These are phyloP conservation scores for Esperia sulphurella DNA, from an alignment of 2,888 invertebrate genomes.

Conservation along the genomic window DNA sequence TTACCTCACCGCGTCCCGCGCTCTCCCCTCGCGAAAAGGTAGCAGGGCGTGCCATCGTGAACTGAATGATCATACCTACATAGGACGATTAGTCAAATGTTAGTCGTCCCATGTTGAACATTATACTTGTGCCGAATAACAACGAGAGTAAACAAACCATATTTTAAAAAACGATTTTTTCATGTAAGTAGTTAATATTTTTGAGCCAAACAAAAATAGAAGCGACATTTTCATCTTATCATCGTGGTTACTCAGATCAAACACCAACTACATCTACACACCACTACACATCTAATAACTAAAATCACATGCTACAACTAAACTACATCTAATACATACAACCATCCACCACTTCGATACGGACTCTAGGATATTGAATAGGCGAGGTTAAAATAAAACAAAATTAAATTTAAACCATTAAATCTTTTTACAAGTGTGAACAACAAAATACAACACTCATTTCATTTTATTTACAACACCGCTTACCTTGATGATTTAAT, in stretches of 20 bases:
- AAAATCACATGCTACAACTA: slow-evolving; percentile 5
- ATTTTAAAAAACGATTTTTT: too few relatives aligned
- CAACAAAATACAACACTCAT: background rate
- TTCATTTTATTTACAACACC: background rate
- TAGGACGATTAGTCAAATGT: too few relatives aligned
- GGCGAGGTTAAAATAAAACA: slow-evolving; percentile 2
- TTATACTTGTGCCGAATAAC: too few relatives aligned
- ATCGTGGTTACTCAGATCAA: background rate
- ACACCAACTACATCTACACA: background rate
- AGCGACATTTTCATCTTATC: background rate
- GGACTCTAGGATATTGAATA: slow-evolving; percentile 1
- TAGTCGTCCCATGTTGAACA: too few relatives aligned
- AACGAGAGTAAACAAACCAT: too few relatives aligned
- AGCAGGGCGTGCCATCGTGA: too few relatives aligned
- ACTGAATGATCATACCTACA: too few relatives aligned
- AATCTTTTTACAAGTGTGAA: slow-evolving; percentile 4
- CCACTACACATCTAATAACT: background rate
- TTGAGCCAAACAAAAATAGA: too few relatives aligned
- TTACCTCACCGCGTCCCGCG: too few relatives aligned
- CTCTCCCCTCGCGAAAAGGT: too few relatives aligned
- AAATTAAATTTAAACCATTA: too few relatives aligned
- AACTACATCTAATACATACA: slow-evolving; percentile 10
- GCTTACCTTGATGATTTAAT: background rate
- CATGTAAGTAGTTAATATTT: too few relatives aligned
- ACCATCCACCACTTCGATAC: slow-evolving; percentile 16